These are phyloP conservation scores for Heliangelus exortis DNA, from an alignment of 2,797 vertebrate genomes.

Conservation along the genomic window DNA sequence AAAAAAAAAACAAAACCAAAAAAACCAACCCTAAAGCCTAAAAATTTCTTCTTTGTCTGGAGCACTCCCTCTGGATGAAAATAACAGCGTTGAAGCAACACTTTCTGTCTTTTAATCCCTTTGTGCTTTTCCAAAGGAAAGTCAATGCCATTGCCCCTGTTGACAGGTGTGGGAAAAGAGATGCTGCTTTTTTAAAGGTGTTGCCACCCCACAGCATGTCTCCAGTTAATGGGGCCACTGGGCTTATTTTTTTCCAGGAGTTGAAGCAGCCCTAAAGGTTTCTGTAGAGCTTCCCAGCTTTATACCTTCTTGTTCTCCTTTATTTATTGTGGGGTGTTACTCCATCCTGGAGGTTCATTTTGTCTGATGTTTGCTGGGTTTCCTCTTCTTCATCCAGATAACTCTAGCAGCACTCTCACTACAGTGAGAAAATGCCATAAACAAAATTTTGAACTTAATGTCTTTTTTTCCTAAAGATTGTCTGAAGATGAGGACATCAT, in stretches of 20 bases:
- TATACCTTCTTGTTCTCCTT: neutral
- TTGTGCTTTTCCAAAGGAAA: constrained; percentile 18
- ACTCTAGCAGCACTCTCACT: neutral
- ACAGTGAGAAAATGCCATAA: neutral
- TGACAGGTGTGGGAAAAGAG: constrained; percentile 3
- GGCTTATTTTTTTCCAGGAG: neutral
- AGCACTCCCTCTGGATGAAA: constrained; percentile 15
- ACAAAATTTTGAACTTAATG: neutral
- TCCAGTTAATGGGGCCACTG: neutral
- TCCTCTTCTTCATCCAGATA: neutral
- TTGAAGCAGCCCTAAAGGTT: neutral
- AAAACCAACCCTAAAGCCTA: neutral
- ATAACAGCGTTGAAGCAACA: constrained; percentile 40
- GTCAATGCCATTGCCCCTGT: neutral
- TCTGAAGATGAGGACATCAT: neutral
- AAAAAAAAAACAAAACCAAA: too few relatives aligned
- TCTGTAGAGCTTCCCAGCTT: neutral
- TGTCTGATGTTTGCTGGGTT: neutral
- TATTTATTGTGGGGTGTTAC: neutral
- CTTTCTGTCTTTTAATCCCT: constrained; percentile 1
- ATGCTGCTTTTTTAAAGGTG: neutral
- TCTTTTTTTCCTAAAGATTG: neutral
- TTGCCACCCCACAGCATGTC: neutral
- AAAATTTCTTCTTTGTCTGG: neutral
- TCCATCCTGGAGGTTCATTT: neutral